Evolutionary conservation across 2,113 vertebrate genomes (phyloP), one percentile per base, ranked within the genome.

Genomic region (Silurus asotus): DNA sequence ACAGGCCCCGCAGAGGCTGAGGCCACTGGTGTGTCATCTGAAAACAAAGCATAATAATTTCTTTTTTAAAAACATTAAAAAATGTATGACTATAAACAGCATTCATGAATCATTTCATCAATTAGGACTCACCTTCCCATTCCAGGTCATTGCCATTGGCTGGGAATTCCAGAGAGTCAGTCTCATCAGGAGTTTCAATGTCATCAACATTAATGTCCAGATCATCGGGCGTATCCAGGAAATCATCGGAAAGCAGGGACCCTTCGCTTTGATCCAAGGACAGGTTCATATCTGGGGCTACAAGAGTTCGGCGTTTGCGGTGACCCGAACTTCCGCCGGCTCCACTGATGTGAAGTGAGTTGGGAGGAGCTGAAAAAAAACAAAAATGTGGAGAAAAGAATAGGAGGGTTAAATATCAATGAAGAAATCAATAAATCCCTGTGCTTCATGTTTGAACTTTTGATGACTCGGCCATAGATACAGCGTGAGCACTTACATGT

Each of bases 251-350:
- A 87, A 99, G 93, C 90, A 99, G 91, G 8, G 98, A 99, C 0
- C 98, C 98, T 88, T 99, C 98, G 0, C 98, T 99, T 84, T 97
- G 98, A 89, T 99, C 98, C 93, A 99, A 92, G 20, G 98, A 99
- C 80, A 99, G 96, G 93, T 97, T 99, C 94, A 99, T 98, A 86
- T 99, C 97, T 0, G 98, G 98, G 6, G 98, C 98, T 0, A 99
- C 93, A 11, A 99, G 93, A 0, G 97, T 99, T 82, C 97, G 97
- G 0, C 97, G 90, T 90, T 98, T 99, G 8, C 94, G 95, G 87
- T 96, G 96, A 0, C 95, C 92, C 5, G 91, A 89, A 9, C 91
- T 84, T 61, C 86, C 90, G 58, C 92, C 91, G 8, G 90, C 84
- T 81, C 91, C 92, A 0, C 92, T 94, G 79, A 98, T 94, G 59